Conservation (phyloP, 35 echinoderm and acorn worm genomes). For the Apostichopus japonicus region DNA sequence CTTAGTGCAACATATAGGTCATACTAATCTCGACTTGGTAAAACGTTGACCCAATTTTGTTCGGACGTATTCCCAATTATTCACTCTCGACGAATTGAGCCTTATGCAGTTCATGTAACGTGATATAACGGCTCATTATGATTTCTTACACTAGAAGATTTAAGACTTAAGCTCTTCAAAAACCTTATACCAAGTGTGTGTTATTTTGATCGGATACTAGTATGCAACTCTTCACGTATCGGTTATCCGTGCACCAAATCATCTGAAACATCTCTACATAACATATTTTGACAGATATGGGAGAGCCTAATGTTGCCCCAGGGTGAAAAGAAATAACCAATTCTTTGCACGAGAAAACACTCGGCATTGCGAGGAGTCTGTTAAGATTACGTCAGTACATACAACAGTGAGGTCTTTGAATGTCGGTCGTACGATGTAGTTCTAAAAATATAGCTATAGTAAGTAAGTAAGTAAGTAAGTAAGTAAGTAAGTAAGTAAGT, state of each 20-base stretch:
- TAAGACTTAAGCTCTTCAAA: background rate
- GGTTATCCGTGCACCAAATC: slow-evolving; percentile 12
- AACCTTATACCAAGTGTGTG: background rate
- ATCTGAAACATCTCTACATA: slow-evolving; percentile 3
- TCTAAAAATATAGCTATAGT: too few relatives aligned
- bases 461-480: background rate
- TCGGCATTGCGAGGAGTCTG: background rate
- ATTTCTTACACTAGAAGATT: background rate
- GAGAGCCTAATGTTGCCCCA: background rate
- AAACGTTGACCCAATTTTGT: slow-evolving; percentile 8
- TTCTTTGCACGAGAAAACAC: background rate
- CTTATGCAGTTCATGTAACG: background rate
- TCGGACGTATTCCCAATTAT: background rate
- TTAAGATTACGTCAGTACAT: background rate
- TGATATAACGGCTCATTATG: background rate
- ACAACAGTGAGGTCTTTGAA: background rate
- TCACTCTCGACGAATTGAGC: slow-evolving; percentile 10
- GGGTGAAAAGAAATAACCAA: slow-evolving; percentile 8
- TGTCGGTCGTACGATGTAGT: too few relatives aligned
- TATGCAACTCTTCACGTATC: background rate
- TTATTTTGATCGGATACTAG: background rate
- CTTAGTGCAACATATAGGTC: background rate
- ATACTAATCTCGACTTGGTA: background rate
- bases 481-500: slow-evolving; percentile 16
- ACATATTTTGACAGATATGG: slow-evolving; percentile 15